Evolutionary conservation across 2,888 invertebrate genomes (phyloP), one percentile per base, ranked within the genome.

Genomic region (Lissocephala sabroskyi): DNA sequence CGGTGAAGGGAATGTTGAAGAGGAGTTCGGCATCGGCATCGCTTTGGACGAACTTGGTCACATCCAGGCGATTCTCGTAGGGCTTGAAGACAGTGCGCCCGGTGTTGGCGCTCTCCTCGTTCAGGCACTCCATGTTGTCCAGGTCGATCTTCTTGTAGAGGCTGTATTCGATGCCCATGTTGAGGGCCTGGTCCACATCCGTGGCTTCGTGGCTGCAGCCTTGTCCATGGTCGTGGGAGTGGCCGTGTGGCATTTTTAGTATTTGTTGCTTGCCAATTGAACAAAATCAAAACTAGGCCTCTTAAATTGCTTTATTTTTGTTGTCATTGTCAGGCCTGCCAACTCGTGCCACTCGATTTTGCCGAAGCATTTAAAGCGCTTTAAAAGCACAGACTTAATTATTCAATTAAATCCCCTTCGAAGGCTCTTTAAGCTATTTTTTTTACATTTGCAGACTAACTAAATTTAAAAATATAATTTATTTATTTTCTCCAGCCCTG

Each of bases 1-100:
- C 97, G 29, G 96, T 95, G 82, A 99, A 99, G 18, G 98, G 98
- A 77, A 98, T 95, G 82, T 97, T 98, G 81, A 99, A 96, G 2
- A 99, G 86, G 3, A 99, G 86, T 85, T 99, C 98, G 84, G 95
- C 94, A 86, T 98, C 98, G 1, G 90, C 92, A 88, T 98, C 98
- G 86, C 98, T 98, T 85, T 96, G 93, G 0, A 98, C 98, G 88
- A 87, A 95, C 96, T 91, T 87, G 54, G 88, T 89, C 58, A 88
- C 88, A 81, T 94, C 91, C 55, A 94, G 86, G 65, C 97, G 88
- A 56, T 92, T 89, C 67, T 96, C 95, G 92, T 96, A 97, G 0
- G 96, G 87, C 83, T 97, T 97, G 80, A 98, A 98, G 2, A 99
- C 91, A 18, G 88, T 88, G 85, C 91, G 94, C 13, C 96, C 98